Conservation (phyloP, 1,140 invertebrate species). For the Triops cancriformis region DNA sequence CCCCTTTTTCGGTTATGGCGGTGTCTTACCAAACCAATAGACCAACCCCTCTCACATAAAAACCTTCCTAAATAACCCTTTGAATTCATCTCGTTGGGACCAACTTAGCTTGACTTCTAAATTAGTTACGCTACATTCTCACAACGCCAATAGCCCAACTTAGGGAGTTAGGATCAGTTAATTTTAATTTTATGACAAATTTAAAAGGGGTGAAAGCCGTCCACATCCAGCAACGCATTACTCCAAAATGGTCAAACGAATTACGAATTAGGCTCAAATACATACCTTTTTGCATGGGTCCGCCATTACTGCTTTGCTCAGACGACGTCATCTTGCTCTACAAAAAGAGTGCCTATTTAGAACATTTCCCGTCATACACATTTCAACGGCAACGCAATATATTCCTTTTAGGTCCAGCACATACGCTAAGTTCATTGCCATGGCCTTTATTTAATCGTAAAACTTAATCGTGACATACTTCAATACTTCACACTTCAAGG, state of each 20-base stretch:
- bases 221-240: neutral
- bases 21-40: neutral
- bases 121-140: neutral
- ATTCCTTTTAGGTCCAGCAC: too few relatives aligned
- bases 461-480: too few relatives aligned
- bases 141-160: neutral
- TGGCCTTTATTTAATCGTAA: too few relatives aligned
- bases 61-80: neutral
- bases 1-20: neutral
- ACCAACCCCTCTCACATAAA: neutral
- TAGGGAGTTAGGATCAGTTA: neutral
- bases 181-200: too few relatives aligned
- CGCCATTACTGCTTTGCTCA: constrained; percentile 24
- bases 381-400: neutral
- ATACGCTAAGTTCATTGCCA: too few relatives aligned
- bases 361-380: neutral
- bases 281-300: constrained; percentile 30
- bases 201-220: too few relatives aligned
- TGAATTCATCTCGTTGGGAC: neutral
- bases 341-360: neutral
- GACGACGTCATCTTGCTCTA: constrained; percentile 26
- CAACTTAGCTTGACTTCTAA: neutral
- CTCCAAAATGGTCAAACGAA: neutral
- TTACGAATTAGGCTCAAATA: constrained; percentile 19
- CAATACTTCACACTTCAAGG: too few relatives aligned